Conservation (phyloP, 2,113 vertebrate species). For the Ophiodon elongatus region DNA sequence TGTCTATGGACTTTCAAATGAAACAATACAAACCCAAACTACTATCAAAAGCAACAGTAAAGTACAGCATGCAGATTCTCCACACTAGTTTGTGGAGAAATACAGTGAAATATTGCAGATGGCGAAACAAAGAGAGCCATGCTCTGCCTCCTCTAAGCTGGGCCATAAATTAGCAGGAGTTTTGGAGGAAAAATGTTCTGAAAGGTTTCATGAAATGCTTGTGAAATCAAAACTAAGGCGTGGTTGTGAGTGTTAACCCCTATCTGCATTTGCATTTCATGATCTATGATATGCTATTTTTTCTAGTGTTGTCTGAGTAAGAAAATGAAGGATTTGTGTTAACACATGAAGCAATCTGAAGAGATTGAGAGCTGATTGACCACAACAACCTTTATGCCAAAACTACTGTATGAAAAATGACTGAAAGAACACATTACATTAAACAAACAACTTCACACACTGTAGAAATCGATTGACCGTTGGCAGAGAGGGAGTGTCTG, state of each 20-base stretch:
- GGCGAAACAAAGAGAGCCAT: slow-evolving; percentile 14
- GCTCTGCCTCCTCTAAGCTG: background rate
- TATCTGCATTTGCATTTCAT: background rate
- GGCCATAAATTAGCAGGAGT: background rate
- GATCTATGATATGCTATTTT: background rate
- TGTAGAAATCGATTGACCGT: no score
- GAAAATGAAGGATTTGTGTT: background rate
- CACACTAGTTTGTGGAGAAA: background rate
- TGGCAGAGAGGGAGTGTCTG: background rate
- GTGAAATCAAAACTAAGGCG: background rate
- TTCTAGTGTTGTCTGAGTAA: background rate
- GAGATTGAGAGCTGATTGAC: background rate
- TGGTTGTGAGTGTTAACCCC: background rate
- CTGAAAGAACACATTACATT: background rate
- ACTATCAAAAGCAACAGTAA: slow-evolving; percentile 33
- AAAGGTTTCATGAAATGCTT: background rate
- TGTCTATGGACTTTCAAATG: slow-evolving; percentile 17
- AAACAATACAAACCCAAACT: slow-evolving; percentile 14
- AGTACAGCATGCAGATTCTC: background rate
- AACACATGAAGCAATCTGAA: background rate
- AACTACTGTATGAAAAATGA: background rate
- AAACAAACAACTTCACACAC: background rate
- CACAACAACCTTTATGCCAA: background rate
- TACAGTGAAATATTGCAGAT: slow-evolving; percentile 20
- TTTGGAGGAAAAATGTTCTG: background rate